Evolutionary conservation across 2,888 invertebrate genomes (phyloP).

Genomic region (Eudemis profundana): DNA sequence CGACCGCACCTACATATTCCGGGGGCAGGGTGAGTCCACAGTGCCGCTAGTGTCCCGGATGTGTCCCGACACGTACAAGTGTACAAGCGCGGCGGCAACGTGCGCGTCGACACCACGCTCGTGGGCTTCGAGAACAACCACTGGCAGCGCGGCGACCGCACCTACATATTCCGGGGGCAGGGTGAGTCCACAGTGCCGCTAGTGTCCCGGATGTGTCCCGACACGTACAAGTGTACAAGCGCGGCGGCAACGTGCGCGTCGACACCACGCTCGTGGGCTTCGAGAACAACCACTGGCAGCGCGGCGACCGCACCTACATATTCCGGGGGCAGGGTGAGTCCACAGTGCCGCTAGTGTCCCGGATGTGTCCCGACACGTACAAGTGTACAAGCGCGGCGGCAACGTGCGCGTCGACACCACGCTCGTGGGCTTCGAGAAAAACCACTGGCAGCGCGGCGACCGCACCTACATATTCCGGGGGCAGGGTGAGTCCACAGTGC

Average conservation of each 20-base stretch:
- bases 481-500: constrained; percentile 86
- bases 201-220: too few relatives aligned
- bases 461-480: constrained; percentile 97
- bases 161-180: constrained; percentile 96
- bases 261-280: constrained; percentile 98
- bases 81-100: constrained; percentile 97
- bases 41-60: not conserved
- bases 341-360: not conserved
- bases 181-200: constrained; percentile 84
- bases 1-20: constrained; percentile 96
- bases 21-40: constrained; percentile 90
- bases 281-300: constrained; percentile 96
- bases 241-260: constrained; percentile 97
- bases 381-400: constrained; percentile 98
- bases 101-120: constrained; percentile 98
- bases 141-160: constrained; percentile 97
- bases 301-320: constrained; percentile 96
- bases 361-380: constrained; percentile 86
- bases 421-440: constrained; percentile 96
- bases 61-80: constrained; percentile 91
- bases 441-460: constrained; percentile 96
- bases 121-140: constrained; percentile 96
- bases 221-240: constrained; percentile 97
- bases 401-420: constrained; percentile 99
- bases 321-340: constrained; percentile 95